These are phyloP conservation scores for Hetaerina americana DNA, from an alignment of 1,140 invertebrate species.

Conservation along the genomic window DNA sequence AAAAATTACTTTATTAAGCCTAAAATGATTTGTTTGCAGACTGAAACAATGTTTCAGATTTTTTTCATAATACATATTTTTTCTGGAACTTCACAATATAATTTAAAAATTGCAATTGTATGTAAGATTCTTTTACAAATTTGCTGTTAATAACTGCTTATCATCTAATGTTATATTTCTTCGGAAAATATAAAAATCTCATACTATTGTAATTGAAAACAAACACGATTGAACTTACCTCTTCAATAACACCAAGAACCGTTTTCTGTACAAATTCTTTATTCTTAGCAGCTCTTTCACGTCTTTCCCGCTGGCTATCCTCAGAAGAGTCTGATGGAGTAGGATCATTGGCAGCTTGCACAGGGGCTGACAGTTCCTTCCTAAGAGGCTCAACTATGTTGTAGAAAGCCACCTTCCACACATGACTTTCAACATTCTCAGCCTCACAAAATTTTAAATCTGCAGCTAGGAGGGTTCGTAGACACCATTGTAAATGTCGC, in stretches of 20 bases:
- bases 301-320: not conserved
- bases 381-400: conserved; percentile 75
- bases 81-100: too few relatives aligned
- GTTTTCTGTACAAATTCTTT: conserved; percentile 49
- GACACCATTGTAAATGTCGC: conserved; percentile 50
- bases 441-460: conserved; percentile 80
- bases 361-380: conserved; percentile 44
- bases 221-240: too few relatives aligned
- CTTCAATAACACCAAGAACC: conserved; percentile 60
- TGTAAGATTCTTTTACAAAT: too few relatives aligned
- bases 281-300: conserved; percentile 18
- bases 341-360: conserved; percentile 29
- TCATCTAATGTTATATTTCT: too few relatives aligned
- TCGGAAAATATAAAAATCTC: too few relatives aligned
- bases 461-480: conserved; percentile 57
- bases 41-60: too few relatives aligned
- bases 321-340: not conserved
- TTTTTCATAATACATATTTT: too few relatives aligned
- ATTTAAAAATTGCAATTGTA: too few relatives aligned
- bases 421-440: conserved; percentile 77
- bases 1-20: too few relatives aligned
- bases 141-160: too few relatives aligned
- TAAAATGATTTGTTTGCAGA: too few relatives aligned
- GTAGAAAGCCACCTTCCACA: conserved; percentile 87
- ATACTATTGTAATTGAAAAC: too few relatives aligned